Conservation (phyloP, 2,888 invertebrate species). For the Diachrysia chrysitis region DNA sequence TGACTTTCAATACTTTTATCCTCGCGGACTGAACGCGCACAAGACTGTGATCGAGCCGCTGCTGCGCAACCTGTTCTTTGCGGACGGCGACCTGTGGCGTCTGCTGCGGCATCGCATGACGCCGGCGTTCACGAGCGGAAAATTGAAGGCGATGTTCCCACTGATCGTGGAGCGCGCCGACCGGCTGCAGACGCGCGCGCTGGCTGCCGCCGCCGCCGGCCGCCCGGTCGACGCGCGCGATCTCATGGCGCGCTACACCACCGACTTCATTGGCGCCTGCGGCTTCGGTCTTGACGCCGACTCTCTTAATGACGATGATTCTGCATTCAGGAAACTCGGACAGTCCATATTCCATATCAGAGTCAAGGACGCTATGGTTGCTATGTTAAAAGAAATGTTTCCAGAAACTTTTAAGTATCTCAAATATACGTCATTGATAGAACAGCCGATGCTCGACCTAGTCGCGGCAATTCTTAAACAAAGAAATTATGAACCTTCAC, state of each 20-base stretch:
- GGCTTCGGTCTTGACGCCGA: conserved; percentile 77
- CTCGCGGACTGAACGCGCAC: conserved; percentile 40
- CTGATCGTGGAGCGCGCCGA: conserved; percentile 75
- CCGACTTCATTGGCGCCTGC: conserved; percentile 78
- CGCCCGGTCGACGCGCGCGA: conserved; percentile 72
- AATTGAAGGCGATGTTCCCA: conserved; percentile 77
- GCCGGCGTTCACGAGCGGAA: conserved; percentile 75
- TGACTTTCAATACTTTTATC: conserved; percentile 43
- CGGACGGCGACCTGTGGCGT: conserved; percentile 75
- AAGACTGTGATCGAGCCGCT: conserved; percentile 61
- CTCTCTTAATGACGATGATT: conserved; percentile 71
- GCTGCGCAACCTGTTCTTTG: conserved; percentile 73
- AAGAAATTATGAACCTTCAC: conserved; percentile 70
- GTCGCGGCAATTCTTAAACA: conserved; percentile 70
- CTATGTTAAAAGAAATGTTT: conserved; percentile 68
- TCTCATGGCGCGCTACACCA: conserved; percentile 79
- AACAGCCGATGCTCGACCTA: conserved; percentile 65
- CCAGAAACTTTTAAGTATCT: conserved; percentile 66
- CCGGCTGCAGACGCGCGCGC: conserved; percentile 63
- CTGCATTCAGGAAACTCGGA: conserved; percentile 73
- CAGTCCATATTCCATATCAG: conserved; percentile 64
- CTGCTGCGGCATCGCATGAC: conserved; percentile 76
- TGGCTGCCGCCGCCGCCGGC: conserved; percentile 53
- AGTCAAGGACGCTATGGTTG: conserved; percentile 54
- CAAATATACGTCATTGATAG: conserved; percentile 62